A percentile compares a stretch with the other conserved stretches of the same genome.
Evolutionary conservation across 2,797 vertebrate genomes (phyloP).

Genomic region (Paguma larvata): DNA sequence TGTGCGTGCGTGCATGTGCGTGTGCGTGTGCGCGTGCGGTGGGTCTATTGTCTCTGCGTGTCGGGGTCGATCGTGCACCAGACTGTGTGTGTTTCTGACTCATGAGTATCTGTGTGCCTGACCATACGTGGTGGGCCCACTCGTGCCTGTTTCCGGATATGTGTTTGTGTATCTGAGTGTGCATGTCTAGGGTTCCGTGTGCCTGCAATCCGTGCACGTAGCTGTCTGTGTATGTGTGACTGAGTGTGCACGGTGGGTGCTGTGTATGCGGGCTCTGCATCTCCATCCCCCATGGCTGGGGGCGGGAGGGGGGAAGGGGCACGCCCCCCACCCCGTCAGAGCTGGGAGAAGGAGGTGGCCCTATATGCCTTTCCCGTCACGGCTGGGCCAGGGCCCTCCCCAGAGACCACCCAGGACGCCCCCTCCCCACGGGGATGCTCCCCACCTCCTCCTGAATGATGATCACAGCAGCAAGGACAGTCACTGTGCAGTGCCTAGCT

Average conservation of each 20-base stretch:
- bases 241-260: no score
- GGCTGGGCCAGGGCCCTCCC: background rate
- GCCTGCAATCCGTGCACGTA: background rate
- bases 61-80: background rate
- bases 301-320: no score
- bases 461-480: accelerated
- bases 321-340: no score
- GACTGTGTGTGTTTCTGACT: background rate
- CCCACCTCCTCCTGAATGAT: background rate
- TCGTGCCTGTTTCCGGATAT: background rate
- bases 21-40: accelerated
- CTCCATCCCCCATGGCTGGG: background rate
- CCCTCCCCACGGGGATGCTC: background rate
- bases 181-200: background rate
- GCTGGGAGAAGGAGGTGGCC: background rate
- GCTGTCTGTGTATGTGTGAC: no score
- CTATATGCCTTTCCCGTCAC: background rate
- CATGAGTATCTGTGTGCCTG: background rate
- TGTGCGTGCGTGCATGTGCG: accelerated
- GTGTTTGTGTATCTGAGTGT: background rate
- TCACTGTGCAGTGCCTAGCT: accelerated
- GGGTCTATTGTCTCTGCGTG: background rate
- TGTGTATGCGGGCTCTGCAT: background rate
- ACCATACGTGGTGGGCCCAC: background rate
- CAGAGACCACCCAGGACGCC: background rate